Base-by-base conservation (phyloP, 2,888 invertebrate species). In the Keiferia lycopersicella region DNA sequence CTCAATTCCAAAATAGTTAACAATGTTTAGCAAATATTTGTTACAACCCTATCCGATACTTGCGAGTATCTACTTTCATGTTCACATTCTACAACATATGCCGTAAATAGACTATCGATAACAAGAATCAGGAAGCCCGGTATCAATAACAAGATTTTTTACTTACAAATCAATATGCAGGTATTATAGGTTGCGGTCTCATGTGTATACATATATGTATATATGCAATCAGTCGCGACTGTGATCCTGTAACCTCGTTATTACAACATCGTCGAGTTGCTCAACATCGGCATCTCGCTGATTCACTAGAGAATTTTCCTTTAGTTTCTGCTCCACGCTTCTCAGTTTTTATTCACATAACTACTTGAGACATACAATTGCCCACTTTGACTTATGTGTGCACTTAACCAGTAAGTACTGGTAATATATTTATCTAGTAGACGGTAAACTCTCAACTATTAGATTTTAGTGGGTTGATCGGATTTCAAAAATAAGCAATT, bases 31-130 rank as follows among this genome's bases (percentile, higher is more conserved):
- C 34, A 34, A 34, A 34, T 34, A 34, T 34, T 34, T 10, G 10
- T 34, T 34, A 8, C 34, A 34, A 34, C 34, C 34, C 34, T 34
- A 34, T 1, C 10, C 4, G 34, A 4, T 34, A 34, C 34, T 34
- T 34, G 12, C 58, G 18, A 11, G 8, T 20, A n/a, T n/a, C n/a
- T n/a, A 75, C 75, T 75, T 73, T 69, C 73, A 67, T 64, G 65
- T 65, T 51, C 48, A 38, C 58, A 60, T 26, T 60, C 57, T 62
- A 22, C 22, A 16, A 56, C 26, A 56, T n/a, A 22, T 41, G 7
- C 20, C 39, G 11, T 58, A 58, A 6, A 34, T 57, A 34, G 26
- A 30, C 14, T 34, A 22, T 56, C 56, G 26, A 56, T 56, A 56
- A 56, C 34, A 34, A n/a, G 22, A 53, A 16, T 56, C 34, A 30